phyloP scores from a whole-genome alignment of 2,113 vertebrate species.

The Thalassarche chlororhynchos region DNA sequence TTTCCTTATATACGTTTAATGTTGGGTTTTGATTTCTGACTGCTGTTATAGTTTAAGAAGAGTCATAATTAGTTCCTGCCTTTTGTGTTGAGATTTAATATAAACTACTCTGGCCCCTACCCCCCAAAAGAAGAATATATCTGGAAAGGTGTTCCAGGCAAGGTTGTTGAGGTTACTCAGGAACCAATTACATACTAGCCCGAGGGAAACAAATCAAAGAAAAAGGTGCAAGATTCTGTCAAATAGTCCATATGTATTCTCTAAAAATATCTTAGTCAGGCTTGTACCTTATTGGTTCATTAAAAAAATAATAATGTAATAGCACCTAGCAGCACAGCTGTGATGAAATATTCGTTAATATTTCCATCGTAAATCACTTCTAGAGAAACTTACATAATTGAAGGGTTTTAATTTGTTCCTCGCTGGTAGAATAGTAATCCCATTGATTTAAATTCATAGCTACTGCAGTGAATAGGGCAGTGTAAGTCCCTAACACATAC shows the following conservation, averaged over 20 bases:
- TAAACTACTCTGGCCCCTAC: not conserved
- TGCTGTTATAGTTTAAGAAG: not conserved
- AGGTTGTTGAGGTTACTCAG: slow-evolving; percentile 18
- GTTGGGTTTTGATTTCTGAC: not conserved
- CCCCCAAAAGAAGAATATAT: not conserved
- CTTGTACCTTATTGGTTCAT: not conserved
- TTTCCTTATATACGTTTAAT: not conserved
- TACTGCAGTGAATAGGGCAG: not conserved
- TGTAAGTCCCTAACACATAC: not conserved
- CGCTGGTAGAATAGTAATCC: not conserved
- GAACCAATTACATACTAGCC: slow-evolving; percentile 20
- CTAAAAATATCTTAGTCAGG: slow-evolving; percentile 1
- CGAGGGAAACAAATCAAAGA: not conserved
- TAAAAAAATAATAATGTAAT: not conserved
- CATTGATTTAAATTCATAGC: not conserved
- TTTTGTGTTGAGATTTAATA: not conserved
- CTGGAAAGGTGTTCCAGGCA: not conserved
- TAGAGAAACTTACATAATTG: not conserved
- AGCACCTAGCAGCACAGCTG: not conserved
- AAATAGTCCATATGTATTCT: not conserved
- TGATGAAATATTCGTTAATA: slow-evolving; percentile 43
- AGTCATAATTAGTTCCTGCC: not conserved
- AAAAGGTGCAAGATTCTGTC: slow-evolving; percentile 7
- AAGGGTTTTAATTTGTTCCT: not conserved
- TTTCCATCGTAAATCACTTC: not conserved